phyloP scores from a whole-genome alignment of 2,797 vertebrate genomes.

The Acipenser ruthenus region DNA sequence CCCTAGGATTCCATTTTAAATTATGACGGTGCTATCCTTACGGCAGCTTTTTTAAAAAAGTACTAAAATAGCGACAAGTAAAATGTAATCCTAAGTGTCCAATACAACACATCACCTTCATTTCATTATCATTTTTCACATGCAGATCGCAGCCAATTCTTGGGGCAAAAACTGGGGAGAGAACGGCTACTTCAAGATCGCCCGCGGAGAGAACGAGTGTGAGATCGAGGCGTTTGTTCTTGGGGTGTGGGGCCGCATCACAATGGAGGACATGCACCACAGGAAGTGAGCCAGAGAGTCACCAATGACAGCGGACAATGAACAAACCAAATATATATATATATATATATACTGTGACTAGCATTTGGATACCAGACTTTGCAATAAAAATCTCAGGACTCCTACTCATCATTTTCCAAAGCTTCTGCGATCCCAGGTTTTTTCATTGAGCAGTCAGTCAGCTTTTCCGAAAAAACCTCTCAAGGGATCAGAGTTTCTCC shows the following conservation, averaged over 20 bases:
- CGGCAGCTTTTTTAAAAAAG: not conserved
- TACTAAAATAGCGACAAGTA: not conserved
- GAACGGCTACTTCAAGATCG: slow-evolving; percentile 82
- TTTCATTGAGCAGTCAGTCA: slow-evolving; percentile 19
- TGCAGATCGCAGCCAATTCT: slow-evolving; percentile 86
- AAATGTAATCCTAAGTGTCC: not conserved
- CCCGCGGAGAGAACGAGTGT: slow-evolving; percentile 85
- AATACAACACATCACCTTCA: not conserved
- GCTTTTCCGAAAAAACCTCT: slow-evolving; percentile 17
- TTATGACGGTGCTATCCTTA: not conserved
- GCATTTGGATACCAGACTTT: slow-evolving; percentile 21
- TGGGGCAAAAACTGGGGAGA: slow-evolving; percentile 95
- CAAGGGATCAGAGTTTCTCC: slow-evolving; percentile 10
- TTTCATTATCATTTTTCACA: not conserved
- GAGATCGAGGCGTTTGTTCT: slow-evolving; percentile 91
- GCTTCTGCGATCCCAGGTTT: not conserved
- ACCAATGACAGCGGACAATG: slow-evolving; percentile 41
- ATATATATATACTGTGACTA: slow-evolving; percentile 21
- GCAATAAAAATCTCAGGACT: slow-evolving; percentile 48
- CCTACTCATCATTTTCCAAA: slow-evolving; percentile 21
- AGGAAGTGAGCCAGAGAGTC: slow-evolving; percentile 32
- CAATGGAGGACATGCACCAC: slow-evolving; percentile 87
- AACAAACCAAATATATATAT: slow-evolving; percentile 31
- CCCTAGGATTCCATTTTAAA: not conserved
- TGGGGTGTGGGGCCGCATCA: slow-evolving; percentile 87